Percentiles rank a stretch among this genome's conserved stretches.
phyloP scores from a whole-genome alignment of 2,113 vertebrate species.

The Cynoglossus semilaevis region DNA sequence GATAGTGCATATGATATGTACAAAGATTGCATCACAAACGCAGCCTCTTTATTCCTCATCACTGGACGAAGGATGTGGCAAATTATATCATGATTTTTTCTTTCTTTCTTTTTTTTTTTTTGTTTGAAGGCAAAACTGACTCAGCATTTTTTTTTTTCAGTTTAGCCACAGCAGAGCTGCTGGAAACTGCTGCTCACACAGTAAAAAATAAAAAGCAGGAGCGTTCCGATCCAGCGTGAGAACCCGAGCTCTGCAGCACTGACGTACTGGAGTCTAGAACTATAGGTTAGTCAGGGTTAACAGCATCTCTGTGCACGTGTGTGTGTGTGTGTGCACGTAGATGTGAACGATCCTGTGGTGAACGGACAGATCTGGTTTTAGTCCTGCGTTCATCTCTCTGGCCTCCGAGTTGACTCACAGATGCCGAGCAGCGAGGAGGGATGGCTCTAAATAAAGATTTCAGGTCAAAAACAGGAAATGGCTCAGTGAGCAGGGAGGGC shows the following conservation, averaged over 20 bases:
- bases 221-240: too few relatives aligned
- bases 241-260: too few relatives aligned
- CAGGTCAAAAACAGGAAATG: constrained; percentile 99
- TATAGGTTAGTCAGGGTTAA: constrained; percentile 6
- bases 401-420: constrained; percentile 68
- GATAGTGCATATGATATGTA: too few relatives aligned
- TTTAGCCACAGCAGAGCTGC: background rate
- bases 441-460: constrained; percentile 99
- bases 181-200: background rate
- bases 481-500: constrained; percentile 94
- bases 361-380: constrained; percentile 49
- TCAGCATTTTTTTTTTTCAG: background rate
- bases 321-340: background rate
- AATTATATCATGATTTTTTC: too few relatives aligned
- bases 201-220: too few relatives aligned
- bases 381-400: constrained; percentile 57
- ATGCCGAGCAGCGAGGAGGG: constrained; percentile 80
- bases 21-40: too few relatives aligned
- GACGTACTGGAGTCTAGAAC: background rate
- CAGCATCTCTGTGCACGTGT: background rate
- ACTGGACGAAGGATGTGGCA: background rate
- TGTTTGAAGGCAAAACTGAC: constrained; percentile 3
- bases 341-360: constrained; percentile 7
- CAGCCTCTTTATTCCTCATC: background rate
- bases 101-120: background rate